Percentiles rank a stretch among this genome's conserved stretches.
These are phyloP conservation scores for Anthopleura sola DNA, from an alignment of 64 coral and sea anemone genomes.

Conservation along the genomic window DNA sequence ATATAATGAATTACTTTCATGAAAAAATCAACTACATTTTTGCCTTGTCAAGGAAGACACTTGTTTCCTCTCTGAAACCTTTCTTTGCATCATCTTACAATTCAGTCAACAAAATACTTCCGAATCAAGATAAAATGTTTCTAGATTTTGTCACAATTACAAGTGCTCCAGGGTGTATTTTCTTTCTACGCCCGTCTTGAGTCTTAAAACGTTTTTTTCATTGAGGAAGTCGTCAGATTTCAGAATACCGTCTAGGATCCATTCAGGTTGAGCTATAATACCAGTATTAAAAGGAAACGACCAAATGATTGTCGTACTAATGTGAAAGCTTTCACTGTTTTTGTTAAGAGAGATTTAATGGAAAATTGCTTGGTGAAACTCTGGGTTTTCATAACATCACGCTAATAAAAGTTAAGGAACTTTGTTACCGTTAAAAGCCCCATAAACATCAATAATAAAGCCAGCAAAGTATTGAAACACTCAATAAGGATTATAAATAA, in stretches of 20 bases:
- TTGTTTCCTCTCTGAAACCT: neutral
- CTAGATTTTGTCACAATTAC: constrained; percentile 18
- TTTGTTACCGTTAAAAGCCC: neutral
- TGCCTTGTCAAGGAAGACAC: neutral
- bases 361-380: neutral
- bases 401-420: neutral
- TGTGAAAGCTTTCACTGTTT: constrained; percentile 7
- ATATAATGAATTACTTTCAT: neutral
- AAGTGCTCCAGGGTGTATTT: neutral
- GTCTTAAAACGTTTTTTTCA: constrained; percentile 4
- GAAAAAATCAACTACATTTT: neutral
- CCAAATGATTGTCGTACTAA: neutral
- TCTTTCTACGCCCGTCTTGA: neutral
- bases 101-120: constrained; percentile 3
- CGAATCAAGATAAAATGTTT: constrained; percentile 10
- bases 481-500: neutral
- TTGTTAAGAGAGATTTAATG: constrained; percentile 1
- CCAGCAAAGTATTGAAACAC: neutral
- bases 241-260: neutral
- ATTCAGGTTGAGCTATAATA: neutral
- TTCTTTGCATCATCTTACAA: neutral
- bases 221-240: constrained; percentile 9
- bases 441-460: neutral
- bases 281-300: neutral
- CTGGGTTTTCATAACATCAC: neutral